Evolutionary conservation across 2,113 vertebrate species (phyloP).

Genomic region (Ursus arctos): DNA sequence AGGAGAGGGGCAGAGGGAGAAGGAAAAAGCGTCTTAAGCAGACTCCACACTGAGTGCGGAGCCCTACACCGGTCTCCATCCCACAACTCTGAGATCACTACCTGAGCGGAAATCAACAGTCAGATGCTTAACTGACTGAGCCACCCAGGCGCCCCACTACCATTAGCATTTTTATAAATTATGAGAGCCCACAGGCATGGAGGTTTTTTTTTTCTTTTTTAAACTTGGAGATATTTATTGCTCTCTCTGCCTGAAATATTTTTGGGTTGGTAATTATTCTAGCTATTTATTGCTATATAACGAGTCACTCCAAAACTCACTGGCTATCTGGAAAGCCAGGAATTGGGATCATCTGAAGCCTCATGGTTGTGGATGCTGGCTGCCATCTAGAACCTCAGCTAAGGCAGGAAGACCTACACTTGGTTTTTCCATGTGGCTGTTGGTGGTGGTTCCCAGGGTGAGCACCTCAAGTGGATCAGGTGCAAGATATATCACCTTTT

Average conservation of each 20-base stretch:
- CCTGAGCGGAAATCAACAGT: neutral
- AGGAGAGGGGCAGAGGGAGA: neutral
- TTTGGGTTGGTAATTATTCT: conserved; percentile 50
- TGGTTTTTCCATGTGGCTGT: neutral
- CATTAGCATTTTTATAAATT: neutral
- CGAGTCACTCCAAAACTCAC: neutral
- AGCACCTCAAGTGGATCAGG: neutral
- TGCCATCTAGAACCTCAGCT: neutral
- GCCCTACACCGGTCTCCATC: neutral
- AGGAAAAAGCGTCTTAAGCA: neutral
- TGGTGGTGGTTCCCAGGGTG: neutral
- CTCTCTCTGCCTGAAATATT: neutral
- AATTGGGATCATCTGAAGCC: neutral
- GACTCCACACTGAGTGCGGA: neutral
- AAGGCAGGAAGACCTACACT: neutral
- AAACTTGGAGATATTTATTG: neutral
- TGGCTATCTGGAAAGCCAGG: neutral
- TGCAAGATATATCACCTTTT: neutral
- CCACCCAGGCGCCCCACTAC: neutral
- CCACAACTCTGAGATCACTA: neutral
- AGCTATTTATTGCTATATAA: neutral
- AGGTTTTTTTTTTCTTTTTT: neutral
- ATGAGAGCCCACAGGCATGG: neutral
- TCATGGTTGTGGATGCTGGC: neutral
- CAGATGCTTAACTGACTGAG: neutral